phyloP scores from a whole-genome alignment of 2,888 invertebrate species.

The Cephus nigrinus region DNA sequence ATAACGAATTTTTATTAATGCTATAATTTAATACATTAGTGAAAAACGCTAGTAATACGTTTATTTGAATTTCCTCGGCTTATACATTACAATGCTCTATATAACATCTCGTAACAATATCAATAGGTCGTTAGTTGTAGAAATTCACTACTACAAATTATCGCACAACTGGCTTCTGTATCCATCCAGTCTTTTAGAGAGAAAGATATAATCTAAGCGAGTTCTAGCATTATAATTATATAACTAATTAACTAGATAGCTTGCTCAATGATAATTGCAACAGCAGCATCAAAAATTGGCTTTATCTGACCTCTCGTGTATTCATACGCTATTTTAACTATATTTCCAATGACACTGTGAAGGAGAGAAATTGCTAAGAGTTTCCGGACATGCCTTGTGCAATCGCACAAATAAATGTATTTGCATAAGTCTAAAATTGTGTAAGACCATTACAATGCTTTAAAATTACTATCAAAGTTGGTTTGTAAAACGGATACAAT shows the following conservation, averaged over 20 bases:
- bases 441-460: background rate
- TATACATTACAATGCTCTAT: background rate
- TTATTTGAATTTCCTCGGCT: background rate
- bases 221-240: background rate
- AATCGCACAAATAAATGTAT: background rate
- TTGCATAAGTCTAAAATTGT: background rate
- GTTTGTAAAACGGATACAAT: background rate
- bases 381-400: background rate
- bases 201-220: background rate
- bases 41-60: background rate
- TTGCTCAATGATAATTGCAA: background rate
- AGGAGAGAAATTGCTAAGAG: background rate
- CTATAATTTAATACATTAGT: background rate
- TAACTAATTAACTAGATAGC: background rate
- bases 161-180: background rate
- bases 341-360: background rate
- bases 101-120: background rate
- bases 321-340: conserved; percentile 16
- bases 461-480: background rate
- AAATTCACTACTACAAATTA: background rate
- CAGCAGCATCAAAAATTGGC: background rate
- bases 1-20: background rate
- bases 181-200: background rate
- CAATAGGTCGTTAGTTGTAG: background rate
- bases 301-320: conserved; percentile 26